Evolutionary conservation across 2,113 vertebrate genomes (phyloP), one percentile per base, ranked within the genome.

Genomic region (Clinocottus analis): DNA sequence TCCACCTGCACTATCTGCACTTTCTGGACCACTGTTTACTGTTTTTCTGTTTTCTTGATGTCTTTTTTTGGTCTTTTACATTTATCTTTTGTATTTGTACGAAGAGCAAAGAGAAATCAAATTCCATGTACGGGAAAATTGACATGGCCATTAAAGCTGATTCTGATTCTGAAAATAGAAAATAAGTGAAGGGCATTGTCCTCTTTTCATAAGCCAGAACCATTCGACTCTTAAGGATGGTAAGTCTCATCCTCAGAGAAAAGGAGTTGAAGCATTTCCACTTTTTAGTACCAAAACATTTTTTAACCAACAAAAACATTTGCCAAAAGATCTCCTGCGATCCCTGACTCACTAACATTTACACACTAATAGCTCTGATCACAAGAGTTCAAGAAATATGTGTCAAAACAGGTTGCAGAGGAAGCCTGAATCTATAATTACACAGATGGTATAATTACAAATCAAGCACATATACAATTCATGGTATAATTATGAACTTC

Each of bases 401-500:
- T 90, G 90, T 91, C 83, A 85, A 92, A 92, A 91, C 93, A 93
- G 87, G 87, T 79, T 69, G 59, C 76, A 88, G 76, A 87, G 85
- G 87, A 89, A 89, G 84, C 86, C 67, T 77, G 77, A 60, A 90
- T 92, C 90, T 92, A 84, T 92, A 92, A 94, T 94, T 94, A 93
- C 69, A 87, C 74, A 79, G 79, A 91, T 86, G 84, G 89, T 90
- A 90, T 90, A 91, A 91, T 93, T 91, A 89, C 53, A 76, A 93
- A 94, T 92, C 88, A 93, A 85, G 90, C 90, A 72, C 85, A 25
- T 91, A 91, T 90, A 91, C 88, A 91, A 87, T 90, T 92, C 89
- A 82, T 84, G 87, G 84, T 89, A 90, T 93, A 92, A 94, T 94
- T 92, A 92, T 90, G 90, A 91, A 91, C 84, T 86, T 89, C 82